A percentile compares a stretch with the other conserved stretches of the same genome.
Conservation (phyloP, 1,140 invertebrate genomes). For the Bathynomus jamesi region DNA sequence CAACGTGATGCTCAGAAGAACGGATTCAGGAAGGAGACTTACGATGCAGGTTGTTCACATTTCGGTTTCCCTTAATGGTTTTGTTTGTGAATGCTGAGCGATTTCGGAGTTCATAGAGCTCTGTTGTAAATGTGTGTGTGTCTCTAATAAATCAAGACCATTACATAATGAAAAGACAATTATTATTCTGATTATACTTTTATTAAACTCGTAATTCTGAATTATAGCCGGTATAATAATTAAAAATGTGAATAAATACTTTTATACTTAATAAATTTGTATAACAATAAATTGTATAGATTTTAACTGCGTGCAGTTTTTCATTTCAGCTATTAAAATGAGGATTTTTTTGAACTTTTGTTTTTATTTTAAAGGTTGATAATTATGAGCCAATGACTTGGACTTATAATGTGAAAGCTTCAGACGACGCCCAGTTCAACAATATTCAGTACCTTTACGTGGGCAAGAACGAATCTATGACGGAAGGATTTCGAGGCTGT, state of each 20-base stretch:
- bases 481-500: conserved; percentile 85
- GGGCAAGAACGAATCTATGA: conserved; percentile 84
- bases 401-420: conserved; percentile 74
- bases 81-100: conserved; percentile 2
- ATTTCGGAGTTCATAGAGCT: no score
- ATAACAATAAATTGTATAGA: background rate
- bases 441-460: conserved; percentile 95
- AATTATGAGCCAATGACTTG: conserved; percentile 78
- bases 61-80: conserved; percentile 39
- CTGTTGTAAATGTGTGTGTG: no score
- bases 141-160: no score
- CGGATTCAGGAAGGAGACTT: conserved; percentile 70
- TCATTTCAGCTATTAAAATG: no score
- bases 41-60: conserved; percentile 59
- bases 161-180: no score
- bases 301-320: background rate
- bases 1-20: conserved; percentile 72
- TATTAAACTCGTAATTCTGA: no score
- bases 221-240: no score
- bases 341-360: no score
- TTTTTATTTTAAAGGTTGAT: conserved; percentile 55
- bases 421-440: conserved; percentile 92
- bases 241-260: background rate
- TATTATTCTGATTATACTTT: no score
- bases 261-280: background rate